Evolutionary conservation across 2,888 invertebrate genomes (phyloP).

Genomic region (Rhingia rostrata): DNA sequence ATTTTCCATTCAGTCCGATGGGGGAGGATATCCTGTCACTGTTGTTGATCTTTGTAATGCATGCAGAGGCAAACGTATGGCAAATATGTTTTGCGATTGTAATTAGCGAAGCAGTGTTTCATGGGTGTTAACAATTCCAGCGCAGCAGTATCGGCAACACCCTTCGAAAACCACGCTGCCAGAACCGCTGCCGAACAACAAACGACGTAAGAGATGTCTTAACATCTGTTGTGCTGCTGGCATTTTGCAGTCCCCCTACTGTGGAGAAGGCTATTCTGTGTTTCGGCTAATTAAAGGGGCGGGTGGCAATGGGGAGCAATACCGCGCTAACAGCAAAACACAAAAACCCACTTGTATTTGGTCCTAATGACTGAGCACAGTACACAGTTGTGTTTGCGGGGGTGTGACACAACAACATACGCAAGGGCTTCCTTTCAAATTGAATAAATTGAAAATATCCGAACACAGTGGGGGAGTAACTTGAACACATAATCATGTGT

Average conservation of each 20-base stretch:
- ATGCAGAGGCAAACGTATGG: conserved; percentile 45
- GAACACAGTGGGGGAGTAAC: not conserved
- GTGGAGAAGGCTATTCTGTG: conserved; percentile 11
- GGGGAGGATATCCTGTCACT: conserved; percentile 51
- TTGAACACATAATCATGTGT: too few species aligned
- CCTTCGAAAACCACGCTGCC: conserved; percentile 9
- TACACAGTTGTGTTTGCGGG: conserved; percentile 2
- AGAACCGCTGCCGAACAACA: conserved; percentile 1
- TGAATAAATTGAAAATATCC: conserved; percentile 36
- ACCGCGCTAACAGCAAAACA: conserved; percentile 12
- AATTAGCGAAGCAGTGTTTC: conserved; percentile 70
- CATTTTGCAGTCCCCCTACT: conserved; percentile 25
- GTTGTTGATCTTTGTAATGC: conserved; percentile 61
- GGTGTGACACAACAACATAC: not conserved
- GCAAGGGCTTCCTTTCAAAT: conserved; percentile 16
- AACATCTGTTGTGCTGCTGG: conserved; percentile 63
- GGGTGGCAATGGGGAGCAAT: not conserved
- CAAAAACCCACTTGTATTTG: conserved; percentile 32
- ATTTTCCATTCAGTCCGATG: conserved; percentile 56
- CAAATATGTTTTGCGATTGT: conserved; percentile 60
- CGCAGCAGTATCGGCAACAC: conserved; percentile 11
- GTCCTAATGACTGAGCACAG: conserved; percentile 30
- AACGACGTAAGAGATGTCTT: conserved; percentile 58
- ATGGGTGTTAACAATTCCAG: conserved; percentile 67
- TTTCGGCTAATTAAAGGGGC: conserved; percentile 54